These are phyloP conservation scores for Cichlasoma orientale DNA, from an alignment of 2,797 vertebrate genomes.

Conservation along the genomic window DNA sequence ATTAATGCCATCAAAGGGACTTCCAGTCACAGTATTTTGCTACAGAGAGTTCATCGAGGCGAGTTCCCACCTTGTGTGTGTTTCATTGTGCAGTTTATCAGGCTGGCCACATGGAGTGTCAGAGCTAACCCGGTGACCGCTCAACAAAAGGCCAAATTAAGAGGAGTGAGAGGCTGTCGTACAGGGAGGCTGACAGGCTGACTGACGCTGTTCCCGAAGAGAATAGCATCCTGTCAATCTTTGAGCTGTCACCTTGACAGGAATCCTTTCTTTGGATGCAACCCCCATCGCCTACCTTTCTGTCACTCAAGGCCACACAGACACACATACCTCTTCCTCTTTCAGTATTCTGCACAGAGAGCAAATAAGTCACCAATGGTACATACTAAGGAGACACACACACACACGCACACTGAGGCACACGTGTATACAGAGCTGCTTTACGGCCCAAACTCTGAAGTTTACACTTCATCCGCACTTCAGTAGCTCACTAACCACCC, in stretches of 20 bases:
- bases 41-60: constrained; percentile 61
- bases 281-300: constrained; percentile 71
- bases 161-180: constrained; percentile 75
- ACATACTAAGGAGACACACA: constrained; percentile 32
- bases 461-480: constrained; percentile 64
- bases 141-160: constrained; percentile 84
- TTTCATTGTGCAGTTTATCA: constrained; percentile 78
- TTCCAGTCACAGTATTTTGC: constrained; percentile 52
- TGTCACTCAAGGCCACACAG: constrained; percentile 74
- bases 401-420: not conserved
- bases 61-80: constrained; percentile 43
- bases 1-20: constrained; percentile 70
- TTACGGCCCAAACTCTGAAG: constrained; percentile 51
- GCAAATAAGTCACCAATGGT: constrained; percentile 38
- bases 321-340: constrained; percentile 44
- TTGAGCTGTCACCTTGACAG: constrained; percentile 75
- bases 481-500: constrained; percentile 17
- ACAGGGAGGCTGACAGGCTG: constrained; percentile 76
- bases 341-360: constrained; percentile 48
- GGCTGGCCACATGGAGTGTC: constrained; percentile 72
- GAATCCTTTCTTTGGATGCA: constrained; percentile 77
- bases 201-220: constrained; percentile 71
- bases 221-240: constrained; percentile 81
- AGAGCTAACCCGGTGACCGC: constrained; percentile 70
- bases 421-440: constrained; percentile 27